These are phyloP conservation scores for Columba guinea DNA, from an alignment of 2,797 vertebrate species.

Conservation along the genomic window DNA sequence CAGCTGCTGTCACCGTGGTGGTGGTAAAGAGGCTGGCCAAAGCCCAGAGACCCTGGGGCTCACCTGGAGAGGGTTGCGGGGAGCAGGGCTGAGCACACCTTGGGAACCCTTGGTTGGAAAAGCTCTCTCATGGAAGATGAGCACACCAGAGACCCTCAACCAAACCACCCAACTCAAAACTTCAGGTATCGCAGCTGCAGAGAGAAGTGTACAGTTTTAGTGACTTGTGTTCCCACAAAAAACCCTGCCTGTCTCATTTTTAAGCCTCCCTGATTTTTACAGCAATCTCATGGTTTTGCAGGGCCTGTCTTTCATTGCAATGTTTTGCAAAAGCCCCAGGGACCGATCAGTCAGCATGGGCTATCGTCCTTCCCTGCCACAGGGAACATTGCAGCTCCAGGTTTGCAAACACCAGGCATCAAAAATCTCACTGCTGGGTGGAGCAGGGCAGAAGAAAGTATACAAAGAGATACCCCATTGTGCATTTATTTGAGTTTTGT, in stretches of 20 bases:
- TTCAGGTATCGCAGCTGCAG: rapidly evolving
- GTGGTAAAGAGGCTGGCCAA: background rate
- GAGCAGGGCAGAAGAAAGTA: rapidly evolving
- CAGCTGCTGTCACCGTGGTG: background rate
- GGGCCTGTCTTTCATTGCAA: background rate
- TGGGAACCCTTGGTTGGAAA: background rate
- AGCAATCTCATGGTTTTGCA: background rate
- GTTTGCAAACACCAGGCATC: background rate
- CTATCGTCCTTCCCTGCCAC: rapidly evolving
- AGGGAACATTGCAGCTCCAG: background rate
- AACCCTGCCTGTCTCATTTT: background rate
- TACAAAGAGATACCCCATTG: background rate
- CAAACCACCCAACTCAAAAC: background rate
- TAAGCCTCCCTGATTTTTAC: background rate
- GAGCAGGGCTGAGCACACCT: rapidly evolving
- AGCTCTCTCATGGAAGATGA: background rate
- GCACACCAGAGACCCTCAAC: background rate
- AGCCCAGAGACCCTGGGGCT: background rate
- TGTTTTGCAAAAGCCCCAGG: background rate
- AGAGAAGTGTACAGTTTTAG: background rate
- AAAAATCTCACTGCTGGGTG: background rate
- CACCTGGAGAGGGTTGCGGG: background rate
- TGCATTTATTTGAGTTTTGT: background rate
- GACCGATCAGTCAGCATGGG: rapidly evolving
- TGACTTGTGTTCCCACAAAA: background rate